phyloP scores from a whole-genome alignment of 2,797 vertebrate genomes.

The Octomys mimax region DNA sequence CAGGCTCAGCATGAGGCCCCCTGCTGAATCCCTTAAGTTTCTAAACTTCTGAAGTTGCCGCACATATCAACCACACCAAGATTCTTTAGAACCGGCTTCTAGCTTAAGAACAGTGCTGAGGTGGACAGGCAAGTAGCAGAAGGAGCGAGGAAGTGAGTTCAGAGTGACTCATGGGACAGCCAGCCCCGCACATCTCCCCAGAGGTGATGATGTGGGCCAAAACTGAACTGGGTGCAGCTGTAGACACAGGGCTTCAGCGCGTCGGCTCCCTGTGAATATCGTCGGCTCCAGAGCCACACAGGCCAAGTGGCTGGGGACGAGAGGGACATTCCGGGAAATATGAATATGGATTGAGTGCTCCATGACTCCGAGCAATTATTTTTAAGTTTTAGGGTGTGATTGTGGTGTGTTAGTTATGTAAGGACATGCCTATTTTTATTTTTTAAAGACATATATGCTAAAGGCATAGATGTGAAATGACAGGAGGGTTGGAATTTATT shows the following conservation, averaged over 20 bases:
- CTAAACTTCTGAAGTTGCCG: not conserved
- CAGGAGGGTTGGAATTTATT: conserved; percentile 16
- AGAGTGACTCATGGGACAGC: not conserved
- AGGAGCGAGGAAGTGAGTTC: not conserved
- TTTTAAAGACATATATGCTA: conserved; percentile 36
- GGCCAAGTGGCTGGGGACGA: not conserved
- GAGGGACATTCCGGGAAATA: not conserved
- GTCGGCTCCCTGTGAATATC: not conserved
- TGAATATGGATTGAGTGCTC: not conserved
- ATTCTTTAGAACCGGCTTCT: not conserved
- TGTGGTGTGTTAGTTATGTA: not conserved
- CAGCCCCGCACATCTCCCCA: not conserved
- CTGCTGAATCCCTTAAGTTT: not conserved
- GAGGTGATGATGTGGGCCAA: not conserved
- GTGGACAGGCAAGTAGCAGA: not conserved
- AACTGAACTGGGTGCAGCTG: no score
- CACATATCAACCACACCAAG: not conserved
- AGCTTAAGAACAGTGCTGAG: not conserved
- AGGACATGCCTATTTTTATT: conserved; percentile 36
- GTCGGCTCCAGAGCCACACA: not conserved
- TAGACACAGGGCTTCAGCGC: not conserved
- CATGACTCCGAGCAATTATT: not conserved
- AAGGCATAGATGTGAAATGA: conserved; percentile 33
- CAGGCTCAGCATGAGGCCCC: no score
- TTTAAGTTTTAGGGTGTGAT: conserved; percentile 44